A percentile compares a stretch with the other conserved stretches of the same genome.
Evolutionary conservation across 1,140 invertebrate species (phyloP).

Genomic region (Nasonia vitripennis): DNA sequence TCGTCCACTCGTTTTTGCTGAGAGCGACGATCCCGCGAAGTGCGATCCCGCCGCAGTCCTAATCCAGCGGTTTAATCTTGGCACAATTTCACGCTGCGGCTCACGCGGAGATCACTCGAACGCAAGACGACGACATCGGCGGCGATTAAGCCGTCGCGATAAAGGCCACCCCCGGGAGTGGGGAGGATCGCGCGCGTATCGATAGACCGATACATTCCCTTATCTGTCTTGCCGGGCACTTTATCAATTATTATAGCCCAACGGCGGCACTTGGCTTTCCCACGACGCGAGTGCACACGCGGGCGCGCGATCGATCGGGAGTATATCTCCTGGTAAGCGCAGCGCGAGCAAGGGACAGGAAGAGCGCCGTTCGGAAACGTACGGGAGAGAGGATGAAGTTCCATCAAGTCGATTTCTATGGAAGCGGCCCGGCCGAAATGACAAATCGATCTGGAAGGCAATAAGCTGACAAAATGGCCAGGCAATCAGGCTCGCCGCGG

Average conservation of each 20-base stretch:
- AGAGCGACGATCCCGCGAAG: too few species aligned
- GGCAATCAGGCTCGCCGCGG: slow-evolving; percentile 63
- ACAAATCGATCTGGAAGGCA: slow-evolving; percentile 65
- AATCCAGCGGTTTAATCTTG: slow-evolving; percentile 30
- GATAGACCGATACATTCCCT: slow-evolving; percentile 30
- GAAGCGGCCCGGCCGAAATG: slow-evolving; percentile 55
- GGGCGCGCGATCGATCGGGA: not conserved
- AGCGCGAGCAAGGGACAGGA: not conserved
- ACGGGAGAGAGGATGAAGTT: not conserved
- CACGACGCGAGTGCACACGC: slow-evolving; percentile 18
- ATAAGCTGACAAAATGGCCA: slow-evolving; percentile 66
- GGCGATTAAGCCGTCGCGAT: slow-evolving; percentile 46
- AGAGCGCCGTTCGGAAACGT: not conserved
- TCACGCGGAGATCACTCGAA: not conserved
- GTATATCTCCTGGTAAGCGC: not conserved
- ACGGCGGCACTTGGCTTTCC: slow-evolving; percentile 11
- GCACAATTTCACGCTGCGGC: not conserved
- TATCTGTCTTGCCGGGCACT: slow-evolving; percentile 26
- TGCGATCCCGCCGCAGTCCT: not conserved
- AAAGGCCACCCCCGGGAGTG: not conserved
- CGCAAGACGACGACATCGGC: slow-evolving; percentile 20
- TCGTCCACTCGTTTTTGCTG: not conserved
- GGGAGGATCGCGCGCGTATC: not conserved
- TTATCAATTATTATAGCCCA: slow-evolving; percentile 40
- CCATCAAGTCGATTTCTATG: slow-evolving; percentile 58